Evolutionary conservation across 2,113 vertebrate species (phyloP), one percentile per base, ranked within the genome.

Genomic region (Cinclus cinclus): DNA sequence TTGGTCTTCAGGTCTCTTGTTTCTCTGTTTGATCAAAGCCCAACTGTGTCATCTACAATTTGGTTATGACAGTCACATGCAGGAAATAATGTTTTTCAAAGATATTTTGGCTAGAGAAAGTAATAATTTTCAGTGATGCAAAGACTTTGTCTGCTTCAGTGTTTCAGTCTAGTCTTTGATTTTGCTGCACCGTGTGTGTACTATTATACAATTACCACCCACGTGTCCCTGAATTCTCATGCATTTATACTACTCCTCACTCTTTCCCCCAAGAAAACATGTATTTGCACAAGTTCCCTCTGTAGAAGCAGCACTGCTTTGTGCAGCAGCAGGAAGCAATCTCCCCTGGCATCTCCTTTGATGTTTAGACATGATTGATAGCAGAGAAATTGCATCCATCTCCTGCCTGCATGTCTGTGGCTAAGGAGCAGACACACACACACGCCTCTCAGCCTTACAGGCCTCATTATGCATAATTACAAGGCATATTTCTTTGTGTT

Each of bases 21-120:
- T 92, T 49, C 50, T 71, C 46, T 79, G 20, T 76, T 75, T 92
- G 79, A 96, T 89, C 94, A 94, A 94, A 96, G 83, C 81, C 83
- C 77, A 87, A 2, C 47, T 44, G 23, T 65, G 80, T 37, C 83
- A 80, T 22, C 65, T 94, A 87, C 87, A 92, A 90, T 95, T 82
- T 24, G 70, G 23, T 15, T 69, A 46, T 64, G 77, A 56, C 62
- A 87, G 44, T 41, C 58, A 22, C 28, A 81, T 25, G 46, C 68
- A 10, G 78, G 25, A 76, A 76, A 77, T 22, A 73, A 52, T 41
- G 24, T 41, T 93, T 88, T 81, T 50, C 76, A 77, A 90, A 93
- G 76, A 6, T 65, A 68, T 58, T 94, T 97, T 83, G 30, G 25
- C 76, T 62, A 74, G 39, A 91, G 60, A 89, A 67, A 91, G 28